A percentile compares a stretch with the other conserved stretches of the same genome.
Conservation (phyloP, 2,888 invertebrate species). For the Tolmerus cingulatus region DNA sequence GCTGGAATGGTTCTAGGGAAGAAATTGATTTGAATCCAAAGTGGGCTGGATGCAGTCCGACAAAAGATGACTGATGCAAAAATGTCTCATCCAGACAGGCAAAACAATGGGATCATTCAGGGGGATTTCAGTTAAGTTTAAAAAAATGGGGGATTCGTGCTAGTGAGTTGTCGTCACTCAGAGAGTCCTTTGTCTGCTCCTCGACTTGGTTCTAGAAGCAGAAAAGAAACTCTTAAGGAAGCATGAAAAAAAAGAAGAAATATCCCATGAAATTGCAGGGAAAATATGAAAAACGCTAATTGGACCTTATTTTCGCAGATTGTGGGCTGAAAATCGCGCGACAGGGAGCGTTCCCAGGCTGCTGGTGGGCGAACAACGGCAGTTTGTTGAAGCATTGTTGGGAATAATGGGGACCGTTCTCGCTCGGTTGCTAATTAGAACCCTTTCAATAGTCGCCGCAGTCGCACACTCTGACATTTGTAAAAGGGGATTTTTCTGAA, state of each 20-base stretch:
- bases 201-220: neutral
- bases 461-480: neutral
- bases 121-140: neutral
- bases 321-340: slow-evolving; percentile 15
- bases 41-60: neutral
- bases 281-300: slow-evolving; percentile 40
- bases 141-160: neutral
- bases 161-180: neutral
- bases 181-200: neutral
- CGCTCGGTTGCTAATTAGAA: slow-evolving; percentile 17
- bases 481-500: neutral
- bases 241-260: neutral
- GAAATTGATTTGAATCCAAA: neutral
- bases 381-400: slow-evolving; percentile 7
- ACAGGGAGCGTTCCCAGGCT: neutral
- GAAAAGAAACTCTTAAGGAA: slow-evolving; percentile 16
- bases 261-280: slow-evolving; percentile 21
- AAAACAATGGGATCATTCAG: slow-evolving; percentile 20
- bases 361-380: neutral
- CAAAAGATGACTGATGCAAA: slow-evolving; percentile 34
- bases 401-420: slow-evolving; percentile 1
- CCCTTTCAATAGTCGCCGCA: slow-evolving; percentile 5
- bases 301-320: slow-evolving; percentile 25
- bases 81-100: slow-evolving; percentile 17
- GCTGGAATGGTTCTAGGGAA: neutral